Base-by-base conservation (phyloP, 2,888 invertebrate genomes). In the Rugalucina vietnamica region DNA sequence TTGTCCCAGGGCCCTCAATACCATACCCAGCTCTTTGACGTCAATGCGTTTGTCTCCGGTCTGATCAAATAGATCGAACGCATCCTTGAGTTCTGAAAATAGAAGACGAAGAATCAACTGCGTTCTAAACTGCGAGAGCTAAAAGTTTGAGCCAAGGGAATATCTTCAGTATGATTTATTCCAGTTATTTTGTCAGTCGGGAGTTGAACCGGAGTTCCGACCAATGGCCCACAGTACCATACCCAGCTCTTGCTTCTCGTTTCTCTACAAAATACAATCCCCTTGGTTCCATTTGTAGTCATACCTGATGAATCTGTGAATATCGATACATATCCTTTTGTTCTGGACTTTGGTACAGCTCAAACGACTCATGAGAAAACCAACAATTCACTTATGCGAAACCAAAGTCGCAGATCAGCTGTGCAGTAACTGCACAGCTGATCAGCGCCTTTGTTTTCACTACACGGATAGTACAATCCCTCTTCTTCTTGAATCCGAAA, bases 1-100 rank as follows among this genome's bases (percentile, higher is more conserved):
- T 50, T 88, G 88, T 5, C 90, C 90, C n/a, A 90, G 65, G n/a
- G 86, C 84, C 60, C 86, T 72, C n/a, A 90, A 76, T 18, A 90
- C 86, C 8, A 43, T 76, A 34, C 84, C 85, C 29, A 90, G 86
- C 54, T 90, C 90, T 1, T 24, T 49, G 12, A 78, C n/a, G 8
- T 70, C 73, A 65, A 90, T 90, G 27, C 74, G 43, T 12, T 79
- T 80, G 50, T 90, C 86, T 1, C 86, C 84, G 43, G 88, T 82
- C 54, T 75, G 71, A 75, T 90, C 90, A 78, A 90, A 90, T 37
- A 90, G 81, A 69, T 86, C 82, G 54, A 90, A 89, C 54, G 86
- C 88, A 36, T 89, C 87, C 36, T 82, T 85, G 60, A 84, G 60
- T 39, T 87, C 88, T 88, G 72, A 1, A 75, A 80, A 29, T 5